Base-by-base conservation (phyloP, 2,797 vertebrate genomes). In the Falco naumanni region DNA sequence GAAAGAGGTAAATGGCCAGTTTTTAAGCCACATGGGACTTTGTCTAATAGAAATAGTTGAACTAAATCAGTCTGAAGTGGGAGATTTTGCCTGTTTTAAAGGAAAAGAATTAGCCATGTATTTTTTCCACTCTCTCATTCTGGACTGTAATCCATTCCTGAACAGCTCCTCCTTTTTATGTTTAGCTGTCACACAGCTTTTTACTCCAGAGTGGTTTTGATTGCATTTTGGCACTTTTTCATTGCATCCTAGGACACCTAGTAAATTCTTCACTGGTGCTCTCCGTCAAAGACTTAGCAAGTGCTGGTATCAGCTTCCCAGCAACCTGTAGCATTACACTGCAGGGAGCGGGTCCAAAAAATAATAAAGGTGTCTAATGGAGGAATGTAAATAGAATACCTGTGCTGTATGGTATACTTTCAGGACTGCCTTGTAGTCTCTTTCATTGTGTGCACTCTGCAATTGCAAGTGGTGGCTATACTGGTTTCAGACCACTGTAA, bases 41-140 rank as follows among this genome's bases (percentile, higher is more conserved):
- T 74, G 24, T 70, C 69, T 78, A 16, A n/a, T 57, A 10, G 33
- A 89, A 92, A 66, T 41, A 26, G 15, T 61, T 84, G 57, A 76
- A 93, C 70, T 33, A 72, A 92, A 89, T 43, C 54, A 54, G 9
- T 33, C 59, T 88, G 59, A 87, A 66, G 16, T 43, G 4, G 4
- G 29, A 2, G 0, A 1, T 1, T 10, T 57, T 54, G 21, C 34
- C 37, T 41, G 9, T 51, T 90, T 66, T 37, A 47, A 78, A 51
- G 15, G 24, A 63, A 70, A 69, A 56, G 29, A 6, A 0, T 3
- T 6, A 8, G 3, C 15, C 3, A 0, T 34, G 9, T 89, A 3
- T 39, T 89, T 85, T 85, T 33, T 68, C 24, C 10, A 10, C 12
- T 54, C 8, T 47, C 21, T 33, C 33, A 13, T 94, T 80, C 51